These are phyloP conservation scores for Drosophila littoralis DNA, from an alignment of 1,140 invertebrate genomes.

Conservation along the genomic window DNA sequence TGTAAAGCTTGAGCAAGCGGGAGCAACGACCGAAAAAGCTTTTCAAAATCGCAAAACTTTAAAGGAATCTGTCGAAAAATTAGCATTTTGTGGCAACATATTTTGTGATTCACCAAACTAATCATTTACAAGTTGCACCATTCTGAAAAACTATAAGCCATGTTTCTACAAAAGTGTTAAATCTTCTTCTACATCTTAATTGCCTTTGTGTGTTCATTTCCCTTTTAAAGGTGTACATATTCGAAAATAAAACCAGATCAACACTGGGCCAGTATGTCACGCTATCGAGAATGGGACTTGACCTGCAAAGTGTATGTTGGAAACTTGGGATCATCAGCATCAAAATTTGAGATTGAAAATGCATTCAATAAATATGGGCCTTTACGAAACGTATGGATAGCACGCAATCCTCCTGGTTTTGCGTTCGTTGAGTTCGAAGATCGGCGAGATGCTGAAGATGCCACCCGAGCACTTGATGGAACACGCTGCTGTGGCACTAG, in stretches of 20 bases:
- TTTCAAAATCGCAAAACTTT: no score
- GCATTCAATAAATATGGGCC: conserved; percentile 97
- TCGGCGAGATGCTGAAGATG: conserved; percentile 98
- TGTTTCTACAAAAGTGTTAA: no score
- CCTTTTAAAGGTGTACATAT: not conserved
- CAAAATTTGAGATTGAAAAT: conserved; percentile 96
- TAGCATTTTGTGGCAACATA: no score
- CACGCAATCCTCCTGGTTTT: conserved; percentile 96
- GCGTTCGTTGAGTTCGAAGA: conserved; percentile 99
- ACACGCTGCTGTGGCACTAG: conserved; percentile 94
- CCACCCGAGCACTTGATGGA: conserved; percentile 97
- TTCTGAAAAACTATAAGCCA: no score
- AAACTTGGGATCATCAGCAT: conserved; percentile 95
- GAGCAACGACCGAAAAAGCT: no score
- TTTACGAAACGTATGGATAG: conserved; percentile 98
- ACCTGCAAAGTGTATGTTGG: conserved; percentile 99
- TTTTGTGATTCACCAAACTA: no score
- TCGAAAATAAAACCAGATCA: not conserved
- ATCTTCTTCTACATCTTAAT: no score
- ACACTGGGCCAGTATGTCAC: conserved; percentile 85
- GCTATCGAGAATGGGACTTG: conserved; percentile 95
- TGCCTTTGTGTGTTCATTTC: no score
- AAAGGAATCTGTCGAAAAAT: no score
- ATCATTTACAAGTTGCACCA: no score
- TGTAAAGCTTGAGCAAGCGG: no score